Conservation (phyloP, 2,113 vertebrate species). For the Psephotus haematonotus region DNA sequence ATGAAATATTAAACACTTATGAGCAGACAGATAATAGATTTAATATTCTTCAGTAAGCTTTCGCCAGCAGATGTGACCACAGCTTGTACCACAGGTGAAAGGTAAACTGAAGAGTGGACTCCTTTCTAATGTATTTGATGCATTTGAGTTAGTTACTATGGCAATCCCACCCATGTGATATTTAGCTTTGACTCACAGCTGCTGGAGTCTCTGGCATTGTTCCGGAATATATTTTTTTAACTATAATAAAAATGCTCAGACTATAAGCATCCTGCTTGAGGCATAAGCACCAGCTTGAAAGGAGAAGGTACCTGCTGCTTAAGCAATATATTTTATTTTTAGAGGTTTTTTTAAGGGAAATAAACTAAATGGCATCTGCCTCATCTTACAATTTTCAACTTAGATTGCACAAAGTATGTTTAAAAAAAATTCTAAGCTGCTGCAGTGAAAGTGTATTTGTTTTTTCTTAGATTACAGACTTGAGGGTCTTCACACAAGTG, state of each 20-base stretch:
- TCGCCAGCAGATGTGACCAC: background rate
- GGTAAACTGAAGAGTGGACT: background rate
- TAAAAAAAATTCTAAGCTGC: constrained; percentile 15
- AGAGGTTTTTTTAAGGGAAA: constrained; percentile 52
- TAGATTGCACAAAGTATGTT: constrained; percentile 32
- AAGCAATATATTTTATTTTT: constrained; percentile 57
- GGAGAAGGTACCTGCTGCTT: constrained; percentile 50
- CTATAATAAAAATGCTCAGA: constrained; percentile 62
- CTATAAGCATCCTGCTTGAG: constrained; percentile 49
- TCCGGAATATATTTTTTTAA: background rate
- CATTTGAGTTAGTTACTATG: constrained; percentile 42
- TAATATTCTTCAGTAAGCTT: background rate
- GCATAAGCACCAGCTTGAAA: constrained; percentile 46
- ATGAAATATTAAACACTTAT: background rate
- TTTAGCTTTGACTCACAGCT: constrained; percentile 63
- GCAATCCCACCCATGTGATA: constrained; percentile 50
- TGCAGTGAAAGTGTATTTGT: background rate
- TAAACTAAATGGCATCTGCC: constrained; percentile 55
- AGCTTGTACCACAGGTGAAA: background rate
- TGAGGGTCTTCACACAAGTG: background rate
- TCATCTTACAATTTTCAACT: constrained; percentile 53
- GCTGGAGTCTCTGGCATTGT: constrained; percentile 56
- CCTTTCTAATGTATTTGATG: background rate
- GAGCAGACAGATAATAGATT: background rate
- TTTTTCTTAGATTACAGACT: constrained; percentile 31